These are phyloP conservation scores for Trachelus troglodyta DNA, from an alignment of 2,888 invertebrate genomes.

Conservation along the genomic window DNA sequence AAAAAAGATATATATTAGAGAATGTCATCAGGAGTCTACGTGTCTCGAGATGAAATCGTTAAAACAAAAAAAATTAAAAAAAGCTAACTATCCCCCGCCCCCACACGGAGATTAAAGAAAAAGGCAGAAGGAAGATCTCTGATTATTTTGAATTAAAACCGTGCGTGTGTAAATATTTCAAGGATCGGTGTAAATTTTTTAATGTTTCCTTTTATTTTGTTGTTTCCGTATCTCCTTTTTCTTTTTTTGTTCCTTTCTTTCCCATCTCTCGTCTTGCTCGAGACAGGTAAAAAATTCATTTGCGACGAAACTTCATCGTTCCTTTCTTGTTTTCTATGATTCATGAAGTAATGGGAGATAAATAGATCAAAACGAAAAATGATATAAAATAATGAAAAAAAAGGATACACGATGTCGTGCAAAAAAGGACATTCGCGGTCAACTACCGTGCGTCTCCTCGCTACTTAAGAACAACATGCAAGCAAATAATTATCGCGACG, in stretches of 20 bases:
- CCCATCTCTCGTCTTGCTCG: not conserved
- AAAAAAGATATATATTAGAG: not conserved
- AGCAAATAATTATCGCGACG: not conserved
- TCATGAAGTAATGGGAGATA: not conserved
- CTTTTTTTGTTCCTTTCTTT: not conserved
- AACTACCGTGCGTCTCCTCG: not conserved
- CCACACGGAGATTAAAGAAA: not conserved
- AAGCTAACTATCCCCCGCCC: not conserved
- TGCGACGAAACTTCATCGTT: not conserved
- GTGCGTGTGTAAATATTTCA: not conserved
- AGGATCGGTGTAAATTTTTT: slow-evolving; percentile 7
- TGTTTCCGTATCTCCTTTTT: not conserved
- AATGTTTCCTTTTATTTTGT: not conserved
- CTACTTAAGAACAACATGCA: not conserved
- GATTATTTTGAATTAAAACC: slow-evolving; percentile 1
- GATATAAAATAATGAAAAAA: not conserved
- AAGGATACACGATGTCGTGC: not conserved
- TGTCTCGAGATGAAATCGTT: not conserved
- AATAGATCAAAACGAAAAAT: not conserved
- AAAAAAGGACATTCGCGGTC: not conserved
- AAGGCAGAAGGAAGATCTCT: not conserved
- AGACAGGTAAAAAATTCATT: not conserved
- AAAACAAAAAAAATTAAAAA: not conserved
- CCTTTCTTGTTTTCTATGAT: not conserved
- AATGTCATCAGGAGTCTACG: not conserved